Base-by-base conservation (phyloP, 2,797 vertebrate species). In the Scarus forsteni region DNA sequence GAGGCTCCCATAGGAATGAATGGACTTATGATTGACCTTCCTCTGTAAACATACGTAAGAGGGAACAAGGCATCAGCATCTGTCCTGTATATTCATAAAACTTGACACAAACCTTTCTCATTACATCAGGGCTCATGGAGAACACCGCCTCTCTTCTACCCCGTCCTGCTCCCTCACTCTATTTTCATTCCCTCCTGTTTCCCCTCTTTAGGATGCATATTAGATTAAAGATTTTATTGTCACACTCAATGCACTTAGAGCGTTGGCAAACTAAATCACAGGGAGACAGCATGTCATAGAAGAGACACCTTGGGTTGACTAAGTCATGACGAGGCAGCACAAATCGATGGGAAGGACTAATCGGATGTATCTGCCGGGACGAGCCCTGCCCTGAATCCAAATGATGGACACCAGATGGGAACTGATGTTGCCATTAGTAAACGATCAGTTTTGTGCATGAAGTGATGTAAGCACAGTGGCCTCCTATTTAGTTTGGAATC, bases 211-310 rank as follows among this genome's bases (percentile, higher is more conserved):
- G 85, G 82, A 90, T 89, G 86, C 81, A 88, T 91, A 92, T 92
- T 89, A 92, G 87, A 92, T 90, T 93, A 88, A 89, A 92, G 87
- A 91, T 93, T 92, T 92, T 89, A 94, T 91, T 90, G 87, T 92
- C 86, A 86, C 87, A 85, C 85, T 88, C 87, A 90, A 92, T 92
- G 85, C 89, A 91, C 88, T 92, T 89, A 91, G 91, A 89, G 85
- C 80, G 69, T 80, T 87, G 79, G 88, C 90, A 92, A 93, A 93
- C 91, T 88, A 87, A 90, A 93, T 92, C 89, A 88, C 77, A 79
- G 83, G 66, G 79, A 88, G 88, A 88, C 87, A 82, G 85, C 84
- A 83, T 90, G 90, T 92, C 89, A 87, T 80, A 88, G 89, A 89
- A 88, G 89, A 92, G 91, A 93, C 92, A 90, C 91, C 89, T 91